These are phyloP conservation scores for Boleophthalmus pectinirostris DNA, from an alignment of 2,113 vertebrate genomes.

Conservation along the genomic window DNA sequence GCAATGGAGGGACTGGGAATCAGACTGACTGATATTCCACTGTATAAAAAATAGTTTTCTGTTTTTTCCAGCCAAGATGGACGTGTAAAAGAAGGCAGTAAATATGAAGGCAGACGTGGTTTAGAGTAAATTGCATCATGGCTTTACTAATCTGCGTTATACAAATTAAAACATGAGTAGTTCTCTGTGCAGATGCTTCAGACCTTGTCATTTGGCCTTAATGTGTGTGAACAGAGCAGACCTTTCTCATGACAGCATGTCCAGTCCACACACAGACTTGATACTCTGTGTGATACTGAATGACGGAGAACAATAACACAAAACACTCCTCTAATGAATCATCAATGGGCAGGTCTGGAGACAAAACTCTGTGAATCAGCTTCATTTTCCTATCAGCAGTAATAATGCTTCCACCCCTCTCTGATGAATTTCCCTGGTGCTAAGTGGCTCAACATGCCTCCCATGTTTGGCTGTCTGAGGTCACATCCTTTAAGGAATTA, in stretches of 20 bases:
- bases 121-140: constrained; percentile 60
- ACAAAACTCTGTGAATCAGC: constrained; percentile 64
- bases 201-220: constrained; percentile 64
- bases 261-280: constrained; percentile 35
- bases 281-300: constrained; percentile 34
- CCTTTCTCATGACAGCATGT: constrained; percentile 50
- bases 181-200: constrained; percentile 57
- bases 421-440: constrained; percentile 58
- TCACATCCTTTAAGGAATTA: constrained; percentile 81
- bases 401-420: constrained; percentile 60
- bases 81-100: constrained; percentile 35
- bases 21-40: no score
- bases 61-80: background rate
- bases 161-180: constrained; percentile 71
- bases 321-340: constrained; percentile 52
- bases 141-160: constrained; percentile 39
- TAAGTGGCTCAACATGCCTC: constrained; percentile 79
- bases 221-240: constrained; percentile 58
- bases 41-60: no score
- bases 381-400: constrained; percentile 70
- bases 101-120: constrained; percentile 65
- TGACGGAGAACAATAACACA: constrained; percentile 15
- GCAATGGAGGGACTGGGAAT: no score
- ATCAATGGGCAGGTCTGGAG: constrained; percentile 34
- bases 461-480: constrained; percentile 75